These are phyloP conservation scores for Diarsia mendica DNA, from an alignment of 2,888 invertebrate species.

Conservation along the genomic window DNA sequence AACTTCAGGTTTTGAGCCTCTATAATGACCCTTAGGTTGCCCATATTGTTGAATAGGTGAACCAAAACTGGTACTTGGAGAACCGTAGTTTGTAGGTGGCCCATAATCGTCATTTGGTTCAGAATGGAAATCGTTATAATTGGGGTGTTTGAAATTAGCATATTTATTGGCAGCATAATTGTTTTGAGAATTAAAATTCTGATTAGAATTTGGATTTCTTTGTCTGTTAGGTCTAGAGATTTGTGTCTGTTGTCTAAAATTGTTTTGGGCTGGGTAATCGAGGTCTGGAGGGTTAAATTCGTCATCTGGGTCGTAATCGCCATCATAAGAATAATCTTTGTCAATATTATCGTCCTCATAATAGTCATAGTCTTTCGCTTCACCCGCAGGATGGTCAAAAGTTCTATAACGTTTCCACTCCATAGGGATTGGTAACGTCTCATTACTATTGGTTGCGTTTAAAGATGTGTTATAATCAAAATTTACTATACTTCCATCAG, in stretches of 20 bases:
- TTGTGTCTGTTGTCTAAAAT: constrained; percentile 33
- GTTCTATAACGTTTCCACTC: constrained; percentile 69
- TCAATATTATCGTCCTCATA: constrained; percentile 59
- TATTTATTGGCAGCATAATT: constrained; percentile 54
- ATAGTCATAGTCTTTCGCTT: constrained; percentile 64
- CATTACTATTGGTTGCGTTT: constrained; percentile 60
- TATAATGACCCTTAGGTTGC: constrained; percentile 25
- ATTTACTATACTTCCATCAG: neutral
- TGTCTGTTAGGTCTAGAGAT: constrained; percentile 23
- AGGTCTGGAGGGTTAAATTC: constrained; percentile 62
- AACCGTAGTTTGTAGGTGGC: constrained; percentile 41
- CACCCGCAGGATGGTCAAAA: constrained; percentile 50
- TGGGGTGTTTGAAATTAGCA: constrained; percentile 51
- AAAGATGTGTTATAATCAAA: neutral
- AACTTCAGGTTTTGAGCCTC: constrained; percentile 39
- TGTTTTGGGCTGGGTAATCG: constrained; percentile 54
- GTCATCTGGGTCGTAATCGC: constrained; percentile 70
- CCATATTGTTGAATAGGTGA: constrained; percentile 39
- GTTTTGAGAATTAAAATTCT: constrained; percentile 23
- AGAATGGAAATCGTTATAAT: constrained; percentile 52
- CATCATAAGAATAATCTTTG: constrained; percentile 59
- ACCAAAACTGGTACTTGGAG: constrained; percentile 45
- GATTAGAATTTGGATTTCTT: constrained; percentile 28
- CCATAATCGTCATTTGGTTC: constrained; percentile 33
- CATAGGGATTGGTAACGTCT: constrained; percentile 71